Evolutionary conservation across 2,888 invertebrate genomes (phyloP).

Genomic region (Oscheius sp.): DNA sequence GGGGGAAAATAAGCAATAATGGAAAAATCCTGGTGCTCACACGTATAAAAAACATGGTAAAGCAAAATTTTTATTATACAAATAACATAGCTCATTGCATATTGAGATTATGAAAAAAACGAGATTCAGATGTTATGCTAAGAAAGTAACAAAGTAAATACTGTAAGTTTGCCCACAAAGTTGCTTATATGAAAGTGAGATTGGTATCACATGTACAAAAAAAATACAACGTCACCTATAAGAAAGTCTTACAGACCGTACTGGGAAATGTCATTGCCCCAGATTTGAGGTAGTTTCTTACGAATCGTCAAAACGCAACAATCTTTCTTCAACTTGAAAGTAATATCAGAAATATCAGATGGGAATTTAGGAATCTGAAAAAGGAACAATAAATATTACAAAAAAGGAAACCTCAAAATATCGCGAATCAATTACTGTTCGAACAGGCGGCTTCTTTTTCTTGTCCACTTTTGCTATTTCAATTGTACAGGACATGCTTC

Average conservation of each 20-base stretch:
- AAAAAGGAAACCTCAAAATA: constrained; percentile 44
- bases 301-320: constrained; percentile 52
- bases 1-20: not conserved
- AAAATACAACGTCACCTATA: not conserved
- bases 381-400: not conserved
- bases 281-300: constrained; percentile 52
- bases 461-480: constrained; percentile 59
- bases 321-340: constrained; percentile 58
- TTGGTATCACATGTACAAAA: not conserved
- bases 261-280: constrained; percentile 56
- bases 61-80: not conserved
- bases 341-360: constrained; percentile 48
- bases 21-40: not conserved
- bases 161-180: constrained; percentile 2
- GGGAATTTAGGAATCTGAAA: constrained; percentile 51
- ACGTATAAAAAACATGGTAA: not conserved
- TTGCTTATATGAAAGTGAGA: constrained; percentile 15
- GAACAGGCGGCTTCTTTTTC: constrained; percentile 55
- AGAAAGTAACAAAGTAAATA: constrained; percentile 5
- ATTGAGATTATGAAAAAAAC: not conserved
- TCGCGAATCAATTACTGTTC: constrained; percentile 52
- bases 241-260: constrained; percentile 44
- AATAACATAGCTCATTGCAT: not conserved
- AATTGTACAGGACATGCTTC: constrained; percentile 47
- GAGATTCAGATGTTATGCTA: not conserved